These are phyloP conservation scores for Hippocampus mohnikei DNA, from an alignment of 2,113 vertebrate species.

Conservation along the genomic window DNA sequence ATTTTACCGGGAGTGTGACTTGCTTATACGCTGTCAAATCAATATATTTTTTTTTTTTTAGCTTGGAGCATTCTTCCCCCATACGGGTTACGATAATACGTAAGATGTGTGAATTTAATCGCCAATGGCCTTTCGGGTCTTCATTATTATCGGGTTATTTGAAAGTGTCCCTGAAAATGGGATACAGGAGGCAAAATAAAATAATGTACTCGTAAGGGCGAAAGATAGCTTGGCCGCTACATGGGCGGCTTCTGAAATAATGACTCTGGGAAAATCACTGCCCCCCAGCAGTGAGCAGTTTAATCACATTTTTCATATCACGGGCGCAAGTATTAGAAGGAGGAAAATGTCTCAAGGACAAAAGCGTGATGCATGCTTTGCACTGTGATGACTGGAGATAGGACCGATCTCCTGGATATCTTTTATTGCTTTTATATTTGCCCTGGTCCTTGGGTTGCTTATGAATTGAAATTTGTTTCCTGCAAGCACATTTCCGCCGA, in stretches of 20 bases:
- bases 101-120: slow-evolving; percentile 4
- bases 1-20: not conserved
- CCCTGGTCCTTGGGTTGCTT: slow-evolving; percentile 65
- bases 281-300: slow-evolving; percentile 52
- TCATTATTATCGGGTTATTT: not conserved
- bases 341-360: slow-evolving; percentile 71
- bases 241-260: slow-evolving; percentile 55
- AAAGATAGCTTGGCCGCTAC: slow-evolving; percentile 21
- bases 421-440: slow-evolving; percentile 69
- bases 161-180: slow-evolving; percentile 11
- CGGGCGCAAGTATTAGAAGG: slow-evolving; percentile 52
- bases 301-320: slow-evolving; percentile 74
- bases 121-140: not conserved
- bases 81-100: not conserved
- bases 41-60: not conserved
- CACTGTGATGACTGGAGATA: slow-evolving; percentile 65
- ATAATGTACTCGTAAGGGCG: not conserved
- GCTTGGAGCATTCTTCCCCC: not conserved
- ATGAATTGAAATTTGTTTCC: slow-evolving; percentile 64
- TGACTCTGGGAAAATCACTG: slow-evolving; percentile 53
- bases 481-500: slow-evolving; percentile 49
- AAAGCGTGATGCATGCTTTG: slow-evolving; percentile 70
- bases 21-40: not conserved
- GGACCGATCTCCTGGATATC: slow-evolving; percentile 63
- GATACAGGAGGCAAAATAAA: slow-evolving; percentile 19